Evolutionary conservation across 2,797 vertebrate genomes (phyloP).

Genomic region (Morus bassanus): DNA sequence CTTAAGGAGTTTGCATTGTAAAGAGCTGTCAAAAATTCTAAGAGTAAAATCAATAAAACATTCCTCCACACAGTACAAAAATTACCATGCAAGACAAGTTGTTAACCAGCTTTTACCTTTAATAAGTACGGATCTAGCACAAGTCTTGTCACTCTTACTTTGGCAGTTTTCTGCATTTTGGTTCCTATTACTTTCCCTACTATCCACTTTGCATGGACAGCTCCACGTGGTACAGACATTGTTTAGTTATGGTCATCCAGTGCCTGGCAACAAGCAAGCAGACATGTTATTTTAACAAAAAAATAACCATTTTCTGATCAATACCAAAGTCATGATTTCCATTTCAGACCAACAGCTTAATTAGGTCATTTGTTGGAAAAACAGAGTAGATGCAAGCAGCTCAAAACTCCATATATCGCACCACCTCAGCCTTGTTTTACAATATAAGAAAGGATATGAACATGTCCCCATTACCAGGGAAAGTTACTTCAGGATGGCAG

Average conservation of each 20-base stretch:
- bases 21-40: neutral
- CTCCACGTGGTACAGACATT: constrained; percentile 66
- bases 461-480: fast-evolving
- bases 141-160: constrained; percentile 93
- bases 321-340: neutral
- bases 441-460: fast-evolving
- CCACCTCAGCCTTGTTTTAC: neutral
- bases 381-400: neutral
- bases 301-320: neutral
- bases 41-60: neutral
- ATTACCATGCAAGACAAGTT: neutral
- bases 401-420: neutral
- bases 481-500: neutral
- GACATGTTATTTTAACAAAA: neutral
- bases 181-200: constrained; percentile 95
- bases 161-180: constrained; percentile 94
- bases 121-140: constrained; percentile 91
- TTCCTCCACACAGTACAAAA: neutral
- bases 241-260: constrained; percentile 28
- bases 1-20: neutral
- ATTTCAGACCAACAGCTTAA: neutral
- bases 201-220: constrained; percentile 93
- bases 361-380: neutral
- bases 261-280: constrained; percentile 15
- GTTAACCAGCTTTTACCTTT: constrained; percentile 75